Evolutionary conservation across 2,113 vertebrate genomes (phyloP), one percentile per base, ranked within the genome.

Genomic region (Seriola rivoliana): DNA sequence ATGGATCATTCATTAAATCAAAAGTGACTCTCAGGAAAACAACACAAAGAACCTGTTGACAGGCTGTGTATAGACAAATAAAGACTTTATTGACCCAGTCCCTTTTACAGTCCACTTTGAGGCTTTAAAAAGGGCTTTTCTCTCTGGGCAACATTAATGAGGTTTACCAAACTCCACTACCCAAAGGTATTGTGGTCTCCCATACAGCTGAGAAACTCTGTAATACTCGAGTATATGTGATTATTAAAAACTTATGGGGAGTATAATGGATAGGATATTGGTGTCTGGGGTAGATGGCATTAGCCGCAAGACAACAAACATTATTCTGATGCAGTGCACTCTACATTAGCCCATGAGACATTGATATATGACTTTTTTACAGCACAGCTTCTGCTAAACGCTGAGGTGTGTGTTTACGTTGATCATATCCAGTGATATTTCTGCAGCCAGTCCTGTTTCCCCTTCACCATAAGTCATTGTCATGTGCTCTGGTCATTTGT

Each of bases 381-480:
- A 25, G 71, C 36, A 36, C 52, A 21, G 79, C 65, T 69, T 40
- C 29, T 50, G 73, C 70, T 86, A 64, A 86, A 77, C 16, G 60
- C 67, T 71, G 74, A 88, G 65, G 48, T 68, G 86, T 2, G 60
- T 79, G 83, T 80, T 83, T 87, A 38, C 0, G 52, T 52, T 80
- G 62, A 87, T 93, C 63, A 40, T 77, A 85, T 85, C 88, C 44
- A 66, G 82, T 82, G 52, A 86, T 87, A 88, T 92, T 84, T 80
- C 80, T 89, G 88, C 80, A 86, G 69, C 75, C n/a, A 55, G 65
- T 59, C 80, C 62, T 25, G 34, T 78, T 88, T 90, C 58, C 74
- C 64, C 76, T 83, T 85, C 10, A 7, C 84, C 73, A 86, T 86
- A 87, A 80, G 71, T 94, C 91, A 91, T 32, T 88, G 86, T 90